These are phyloP conservation scores for Cephus pygmeus DNA, from an alignment of 2,888 invertebrate species.

Conservation along the genomic window DNA sequence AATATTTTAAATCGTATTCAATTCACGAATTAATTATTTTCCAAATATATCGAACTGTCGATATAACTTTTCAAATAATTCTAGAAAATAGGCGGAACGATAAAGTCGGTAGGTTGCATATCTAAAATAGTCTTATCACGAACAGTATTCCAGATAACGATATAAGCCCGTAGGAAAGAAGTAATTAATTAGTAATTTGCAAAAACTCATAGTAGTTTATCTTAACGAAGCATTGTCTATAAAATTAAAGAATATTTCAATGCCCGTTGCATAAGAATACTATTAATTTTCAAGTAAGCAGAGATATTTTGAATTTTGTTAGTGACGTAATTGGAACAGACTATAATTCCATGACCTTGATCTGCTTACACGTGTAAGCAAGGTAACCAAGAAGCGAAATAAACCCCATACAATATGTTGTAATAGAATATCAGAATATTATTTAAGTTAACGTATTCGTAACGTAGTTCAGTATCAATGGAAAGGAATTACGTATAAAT, in stretches of 20 bases:
- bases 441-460: neutral
- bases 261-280: neutral
- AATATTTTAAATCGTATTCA: no score
- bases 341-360: neutral
- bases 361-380: neutral
- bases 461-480: no score
- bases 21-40: no score
- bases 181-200: neutral
- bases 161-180: neutral
- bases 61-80: neutral
- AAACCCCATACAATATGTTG: neutral
- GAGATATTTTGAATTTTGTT: neutral
- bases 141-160: neutral
- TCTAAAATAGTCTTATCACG: neutral
- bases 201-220: neutral
- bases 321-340: neutral
- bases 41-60: no score
- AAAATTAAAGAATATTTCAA: neutral
- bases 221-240: neutral
- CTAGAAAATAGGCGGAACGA: neutral
- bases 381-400: neutral
- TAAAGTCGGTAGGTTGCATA: neutral
- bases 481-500: no score
- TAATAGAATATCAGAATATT: neutral
- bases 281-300: neutral